These are phyloP conservation scores for Caranx melampygus DNA, from an alignment of 2,113 vertebrate genomes.

Conservation along the genomic window DNA sequence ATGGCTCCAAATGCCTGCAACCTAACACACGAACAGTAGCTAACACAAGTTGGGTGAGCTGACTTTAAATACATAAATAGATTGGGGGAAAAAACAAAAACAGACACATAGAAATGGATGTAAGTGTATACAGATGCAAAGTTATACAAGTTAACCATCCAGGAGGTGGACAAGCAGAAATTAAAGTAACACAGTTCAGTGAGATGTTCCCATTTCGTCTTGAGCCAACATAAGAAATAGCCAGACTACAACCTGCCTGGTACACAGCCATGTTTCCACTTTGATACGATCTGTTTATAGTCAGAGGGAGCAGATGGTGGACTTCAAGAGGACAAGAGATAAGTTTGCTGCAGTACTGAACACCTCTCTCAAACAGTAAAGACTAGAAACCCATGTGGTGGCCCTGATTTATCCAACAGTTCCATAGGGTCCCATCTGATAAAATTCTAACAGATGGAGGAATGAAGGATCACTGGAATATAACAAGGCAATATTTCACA, in stretches of 20 bases:
- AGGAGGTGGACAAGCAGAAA: not conserved
- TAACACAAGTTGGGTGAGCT: not conserved
- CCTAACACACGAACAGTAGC: not conserved
- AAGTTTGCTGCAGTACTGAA: not conserved
- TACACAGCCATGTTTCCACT: slow-evolving; percentile 3
- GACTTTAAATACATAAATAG: not conserved
- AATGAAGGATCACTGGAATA: not conserved
- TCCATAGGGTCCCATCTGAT: not conserved
- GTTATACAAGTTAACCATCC: not conserved
- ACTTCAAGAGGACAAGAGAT: not conserved
- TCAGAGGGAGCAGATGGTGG: not conserved
- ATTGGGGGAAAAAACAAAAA: not conserved
- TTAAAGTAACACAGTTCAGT: not conserved
- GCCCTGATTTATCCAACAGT: not conserved
- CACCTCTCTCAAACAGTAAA: not conserved
- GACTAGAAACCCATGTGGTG: not conserved
- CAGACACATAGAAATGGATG: not conserved
- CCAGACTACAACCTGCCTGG: not conserved
- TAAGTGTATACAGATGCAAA: slow-evolving; percentile 3
- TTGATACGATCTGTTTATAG: not conserved
- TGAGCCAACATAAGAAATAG: not conserved
- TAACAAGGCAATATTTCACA: not conserved
- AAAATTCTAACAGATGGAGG: not conserved
- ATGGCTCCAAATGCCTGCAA: slow-evolving; percentile 20
- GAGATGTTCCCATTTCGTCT: not conserved